phyloP scores from a whole-genome alignment of 2,888 invertebrate genomes.

The Pinctada fucata region DNA sequence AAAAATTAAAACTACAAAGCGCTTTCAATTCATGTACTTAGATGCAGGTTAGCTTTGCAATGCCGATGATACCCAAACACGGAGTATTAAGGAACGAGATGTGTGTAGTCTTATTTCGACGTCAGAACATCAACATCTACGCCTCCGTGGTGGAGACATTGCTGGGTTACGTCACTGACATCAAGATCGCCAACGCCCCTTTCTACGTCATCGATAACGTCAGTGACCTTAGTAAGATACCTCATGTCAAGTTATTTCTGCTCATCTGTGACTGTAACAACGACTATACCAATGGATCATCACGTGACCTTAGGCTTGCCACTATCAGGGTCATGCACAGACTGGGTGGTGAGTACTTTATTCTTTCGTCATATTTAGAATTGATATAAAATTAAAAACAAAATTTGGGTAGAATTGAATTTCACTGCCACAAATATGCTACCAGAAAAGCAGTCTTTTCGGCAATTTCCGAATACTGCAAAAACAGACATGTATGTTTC shows the following conservation, averaged over 20 bases:
- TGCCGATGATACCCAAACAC: constrained; percentile 60
- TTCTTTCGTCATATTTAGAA: neutral
- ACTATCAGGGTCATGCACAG: constrained; percentile 60
- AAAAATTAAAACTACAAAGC: too few species aligned
- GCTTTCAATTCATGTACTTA: too few species aligned
- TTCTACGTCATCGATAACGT: constrained; percentile 58
- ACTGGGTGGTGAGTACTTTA: constrained; percentile 46
- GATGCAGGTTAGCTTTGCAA: neutral
- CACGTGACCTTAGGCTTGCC: constrained; percentile 57
- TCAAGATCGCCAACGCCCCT: constrained; percentile 59
- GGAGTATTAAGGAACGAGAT: constrained; percentile 60
- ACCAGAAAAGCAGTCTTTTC: neutral
- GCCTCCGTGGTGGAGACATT: constrained; percentile 58
- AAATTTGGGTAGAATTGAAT: neutral
- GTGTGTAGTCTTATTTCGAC: constrained; percentile 61
- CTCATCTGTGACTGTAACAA: constrained; percentile 63
- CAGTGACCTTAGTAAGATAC: constrained; percentile 61
- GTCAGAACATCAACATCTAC: constrained; percentile 56
- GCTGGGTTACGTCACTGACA: constrained; percentile 60
- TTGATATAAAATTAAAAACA: too few species aligned
- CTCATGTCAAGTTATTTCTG: constrained; percentile 63
- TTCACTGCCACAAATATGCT: neutral
- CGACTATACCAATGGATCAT: constrained; percentile 49
- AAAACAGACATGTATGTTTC: too few species aligned
- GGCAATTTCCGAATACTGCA: too few species aligned